Evolutionary conservation across 2,888 invertebrate genomes (phyloP).

Genomic region (Merodon equestris): DNA sequence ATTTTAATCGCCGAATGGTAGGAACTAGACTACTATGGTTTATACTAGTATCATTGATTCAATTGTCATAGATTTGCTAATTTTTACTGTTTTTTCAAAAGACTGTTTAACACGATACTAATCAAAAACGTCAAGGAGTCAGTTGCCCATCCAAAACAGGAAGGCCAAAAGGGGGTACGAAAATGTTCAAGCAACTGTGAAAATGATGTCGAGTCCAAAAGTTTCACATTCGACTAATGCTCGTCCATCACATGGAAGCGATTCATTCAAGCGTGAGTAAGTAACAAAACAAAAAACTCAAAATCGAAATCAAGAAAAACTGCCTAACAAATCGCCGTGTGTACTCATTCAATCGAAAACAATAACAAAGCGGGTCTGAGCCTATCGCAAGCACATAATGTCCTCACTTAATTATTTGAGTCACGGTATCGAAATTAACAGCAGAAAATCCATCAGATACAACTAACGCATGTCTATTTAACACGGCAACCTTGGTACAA

Average conservation of each 20-base stretch:
- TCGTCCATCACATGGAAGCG: slow-evolving; percentile 21
- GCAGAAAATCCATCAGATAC: slow-evolving; percentile 62
- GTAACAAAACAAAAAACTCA: slow-evolving; percentile 19
- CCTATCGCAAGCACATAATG: slow-evolving; percentile 59
- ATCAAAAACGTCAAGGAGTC: neutral
- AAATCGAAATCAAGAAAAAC: neutral
- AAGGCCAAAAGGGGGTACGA: neutral
- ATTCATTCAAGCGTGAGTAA: slow-evolving; percentile 55
- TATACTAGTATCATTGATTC: slow-evolving; percentile 12
- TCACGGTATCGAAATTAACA: slow-evolving; percentile 68
- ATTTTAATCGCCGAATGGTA: slow-evolving; percentile 39
- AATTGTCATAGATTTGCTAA: slow-evolving; percentile 6
- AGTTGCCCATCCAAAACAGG: neutral
- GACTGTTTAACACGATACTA: neutral
- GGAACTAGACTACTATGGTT: slow-evolving; percentile 47
- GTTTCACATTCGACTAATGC: slow-evolving; percentile 17
- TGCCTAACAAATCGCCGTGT: slow-evolving; percentile 54
- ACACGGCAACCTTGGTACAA: slow-evolving; percentile 63
- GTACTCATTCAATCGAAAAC: slow-evolving; percentile 65
- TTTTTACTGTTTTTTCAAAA: neutral
- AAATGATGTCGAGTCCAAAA: slow-evolving; percentile 8
- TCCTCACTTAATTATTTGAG: slow-evolving; percentile 68
- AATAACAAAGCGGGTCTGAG: slow-evolving; percentile 61
- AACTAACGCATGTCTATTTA: slow-evolving; percentile 59
- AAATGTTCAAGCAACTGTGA: neutral